Evolutionary conservation across 1,140 invertebrate genomes (phyloP), one percentile per base, ranked within the genome.

Genomic region (Penaeus indicus): DNA sequence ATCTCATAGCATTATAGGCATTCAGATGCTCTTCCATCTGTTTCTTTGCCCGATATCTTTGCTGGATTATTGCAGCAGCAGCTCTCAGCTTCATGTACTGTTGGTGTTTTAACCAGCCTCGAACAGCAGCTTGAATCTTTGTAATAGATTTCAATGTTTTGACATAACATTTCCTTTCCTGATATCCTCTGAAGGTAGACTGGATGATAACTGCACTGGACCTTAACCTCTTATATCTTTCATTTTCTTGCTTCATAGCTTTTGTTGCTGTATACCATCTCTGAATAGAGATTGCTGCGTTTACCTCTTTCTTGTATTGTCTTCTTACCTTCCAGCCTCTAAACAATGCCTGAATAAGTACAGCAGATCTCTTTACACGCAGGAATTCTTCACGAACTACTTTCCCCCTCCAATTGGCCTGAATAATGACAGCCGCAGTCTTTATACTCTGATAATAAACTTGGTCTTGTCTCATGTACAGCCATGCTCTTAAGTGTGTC

Each of bases 271-370:
- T 89, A 11, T 32, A 63, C 47, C 32, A 60, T 18, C 42, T 67
- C 62, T 89, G 87, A 63, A 89, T 77, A 25, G 21, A 38, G 38
- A 89, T 25, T 27, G 87, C 69, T 38, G 87, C 81, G 47, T 38
- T 84, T 67, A 54, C 84, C 13, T 54, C 22, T 3, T 22, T 25
- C 8, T 42, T 69, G 72, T 79, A 84, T 67, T 61, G 21, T 7
- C 21, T 60, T 8, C 69, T 64, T 13, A 78, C 60, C 47, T n/a
- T 84, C 25, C 61, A 67, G 32, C 38, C 38, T n/a, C 63, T 32
- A 42, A 67, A 62, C 27, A 47, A 25, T n/a, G 87, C 61, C 77
- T 89, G 87, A 32, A 89, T 27, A 21, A 89, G 4, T 27, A 78
- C 27, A 21, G 61, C 87, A 63, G 87, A 89, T 38, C 61, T 72